Base-by-base conservation (phyloP, 1,140 invertebrate genomes). In the Monochamus saltuarius region DNA sequence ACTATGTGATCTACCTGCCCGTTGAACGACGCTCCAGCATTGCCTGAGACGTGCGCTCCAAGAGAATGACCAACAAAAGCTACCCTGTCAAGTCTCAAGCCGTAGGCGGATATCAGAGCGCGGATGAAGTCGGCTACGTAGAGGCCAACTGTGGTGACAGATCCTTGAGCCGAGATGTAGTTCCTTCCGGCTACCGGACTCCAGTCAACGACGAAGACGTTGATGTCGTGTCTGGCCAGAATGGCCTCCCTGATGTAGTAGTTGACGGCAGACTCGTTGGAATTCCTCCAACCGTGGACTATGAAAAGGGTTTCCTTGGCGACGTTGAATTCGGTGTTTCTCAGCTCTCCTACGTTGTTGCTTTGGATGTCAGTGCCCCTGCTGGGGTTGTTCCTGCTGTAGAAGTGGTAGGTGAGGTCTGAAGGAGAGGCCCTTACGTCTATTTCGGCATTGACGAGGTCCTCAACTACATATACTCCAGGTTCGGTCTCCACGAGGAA, bases 21-120 rank as follows among this genome's bases (percentile, higher is more conserved):
- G 1, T 68, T 72, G 40, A 76, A 68, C 42, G 72, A 46, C 45
- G 78, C 78, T 7, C 83, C 86, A 29, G 58, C 10, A 0, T 36
- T 45, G 49, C 87, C 86, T 0, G 82, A 80, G 1, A 88, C 77
- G 62, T 89, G 87, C 1, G 85, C 87, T 3, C 87, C 87, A 13
- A 89, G 78, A 59, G 86, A 88, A 64, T 89, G 87, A 8, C 87
- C 87, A 45, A 87, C 80, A 0, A 88, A 65, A 62, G 82, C 83
- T 0, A 85, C 73, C 42, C 83, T 77, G 37, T 81, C 72, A 47
- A 81, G 78, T 2, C 78, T 76, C 0, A 85, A 73, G 4, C 78
- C 77, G 40, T 62, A 63, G n/a, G 46, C 45, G 2, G 57, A 49
- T 16, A 80, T 67, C n/a, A 86, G 63, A 67, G 78, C 80, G 22